These are phyloP conservation scores for Monochamus alternatus DNA, from an alignment of 2,888 invertebrate genomes.

Conservation along the genomic window DNA sequence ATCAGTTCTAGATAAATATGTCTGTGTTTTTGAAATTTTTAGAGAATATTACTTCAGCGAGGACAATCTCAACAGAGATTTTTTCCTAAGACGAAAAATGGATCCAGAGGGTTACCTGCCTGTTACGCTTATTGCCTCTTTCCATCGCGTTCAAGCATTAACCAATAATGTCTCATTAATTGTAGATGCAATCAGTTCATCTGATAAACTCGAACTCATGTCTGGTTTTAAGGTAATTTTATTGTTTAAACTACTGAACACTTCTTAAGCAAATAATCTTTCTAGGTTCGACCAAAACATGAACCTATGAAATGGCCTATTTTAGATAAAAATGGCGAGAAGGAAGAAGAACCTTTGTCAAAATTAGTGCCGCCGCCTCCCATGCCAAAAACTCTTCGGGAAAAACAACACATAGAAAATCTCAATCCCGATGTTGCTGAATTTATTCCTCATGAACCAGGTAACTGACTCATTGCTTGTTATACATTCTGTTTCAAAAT, in stretches of 20 bases:
- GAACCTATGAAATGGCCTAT: slow-evolving; percentile 94
- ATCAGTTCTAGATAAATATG: not conserved
- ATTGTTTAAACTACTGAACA: not conserved
- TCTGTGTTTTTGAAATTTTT: slow-evolving; percentile 61
- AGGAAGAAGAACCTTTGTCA: slow-evolving; percentile 70
- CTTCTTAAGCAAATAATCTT: not conserved
- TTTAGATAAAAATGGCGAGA: slow-evolving; percentile 73
- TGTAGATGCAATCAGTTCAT: slow-evolving; percentile 88
- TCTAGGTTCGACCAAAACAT: slow-evolving; percentile 85
- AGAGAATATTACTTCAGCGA: slow-evolving; percentile 99
- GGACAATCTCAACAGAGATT: slow-evolving; percentile 95
- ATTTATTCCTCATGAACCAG: slow-evolving; percentile 77
- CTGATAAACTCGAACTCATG: slow-evolving; percentile 86
- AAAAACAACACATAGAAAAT: slow-evolving; percentile 71
- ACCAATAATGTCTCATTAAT: slow-evolving; percentile 90
- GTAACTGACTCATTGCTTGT: slow-evolving; percentile 33
- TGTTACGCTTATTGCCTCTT: slow-evolving; percentile 94
- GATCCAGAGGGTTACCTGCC: slow-evolving; percentile 94
- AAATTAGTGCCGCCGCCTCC: slow-evolving; percentile 83
- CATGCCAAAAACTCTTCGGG: slow-evolving; percentile 76
- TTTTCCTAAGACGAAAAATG: slow-evolving; percentile 98
- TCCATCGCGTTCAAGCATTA: slow-evolving; percentile 92
- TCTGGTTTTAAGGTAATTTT: slow-evolving; percentile 80
- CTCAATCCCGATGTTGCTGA: slow-evolving; percentile 91
- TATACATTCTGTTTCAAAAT: not conserved